Conservation (phyloP, 2,113 vertebrate genomes). For the Pholis gunnellus region DNA sequence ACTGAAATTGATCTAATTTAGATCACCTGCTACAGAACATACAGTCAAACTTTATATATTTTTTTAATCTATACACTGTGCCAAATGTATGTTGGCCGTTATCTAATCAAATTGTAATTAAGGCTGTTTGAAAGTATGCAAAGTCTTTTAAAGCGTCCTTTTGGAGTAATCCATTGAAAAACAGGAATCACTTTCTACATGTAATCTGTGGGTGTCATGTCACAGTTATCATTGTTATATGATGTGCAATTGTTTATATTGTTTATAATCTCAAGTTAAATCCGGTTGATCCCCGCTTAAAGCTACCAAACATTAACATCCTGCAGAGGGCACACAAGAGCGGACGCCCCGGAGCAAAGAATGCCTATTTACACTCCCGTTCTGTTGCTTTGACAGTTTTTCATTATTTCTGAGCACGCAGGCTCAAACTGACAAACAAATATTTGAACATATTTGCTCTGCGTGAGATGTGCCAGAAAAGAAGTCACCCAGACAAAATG, state of each 20-base stretch:
- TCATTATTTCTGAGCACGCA: neutral
- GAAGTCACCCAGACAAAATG: constrained; percentile 37
- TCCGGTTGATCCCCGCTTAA: neutral
- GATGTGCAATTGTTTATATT: neutral
- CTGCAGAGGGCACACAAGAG: neutral
- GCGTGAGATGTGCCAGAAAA: neutral
- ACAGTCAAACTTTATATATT: neutral
- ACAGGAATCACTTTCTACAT: neutral
- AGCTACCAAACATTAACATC: neutral
- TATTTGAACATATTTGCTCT: neutral
- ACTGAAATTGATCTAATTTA: constrained; percentile 30
- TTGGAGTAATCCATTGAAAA: neutral
- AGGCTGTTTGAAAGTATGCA: neutral
- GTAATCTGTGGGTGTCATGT: neutral
- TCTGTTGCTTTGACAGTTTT: constrained; percentile 2
- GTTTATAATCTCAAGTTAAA: neutral
- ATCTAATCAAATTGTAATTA: neutral
- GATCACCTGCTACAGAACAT: constrained; percentile 13
- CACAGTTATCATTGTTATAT: neutral
- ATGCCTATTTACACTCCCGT: neutral
- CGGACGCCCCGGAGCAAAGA: neutral
- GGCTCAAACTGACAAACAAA: neutral
- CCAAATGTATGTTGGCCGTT: neutral
- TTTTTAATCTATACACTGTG: neutral
- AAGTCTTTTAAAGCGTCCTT: neutral